Evolutionary conservation across 2,797 vertebrate species (phyloP), one percentile per base, ranked within the genome.

Genomic region (Monodelphis domestica): DNA sequence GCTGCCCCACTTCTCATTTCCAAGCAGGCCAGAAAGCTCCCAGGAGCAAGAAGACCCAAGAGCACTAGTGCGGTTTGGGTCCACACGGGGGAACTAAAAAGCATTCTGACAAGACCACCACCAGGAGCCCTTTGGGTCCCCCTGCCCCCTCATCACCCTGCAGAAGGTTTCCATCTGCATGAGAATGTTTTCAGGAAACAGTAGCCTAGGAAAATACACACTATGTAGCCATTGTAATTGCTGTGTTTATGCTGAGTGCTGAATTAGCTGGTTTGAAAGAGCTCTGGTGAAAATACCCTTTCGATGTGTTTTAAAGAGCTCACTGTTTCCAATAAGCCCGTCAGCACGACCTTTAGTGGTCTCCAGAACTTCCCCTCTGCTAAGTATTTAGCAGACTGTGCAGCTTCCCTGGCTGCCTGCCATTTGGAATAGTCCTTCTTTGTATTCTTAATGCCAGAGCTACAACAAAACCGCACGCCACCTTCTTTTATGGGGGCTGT

Each of bases 151-250:
- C 95, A 93, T 88, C 88, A 92, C 50, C 56, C 93, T 93, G 53
- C 63, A 45, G 96, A 95, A 97, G 57, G 92, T 93, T 97, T 97
- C 97, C 96, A 96, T 96, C 56, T 96, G 94, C 24, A 91, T 96
- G 52, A 84, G 30, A 92, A 96, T 92, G 54, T 90, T 95, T 95
- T 94, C 94, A 94, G 94, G 93, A 96, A 96, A 95, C 92, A 95
- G 96, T 95, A 95, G 97, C 96, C 95, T 96, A 97, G 93, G 92
- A 96, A 97, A 97, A 97, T 93, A 96, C 78, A 96, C 92, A 97
- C 95, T 59, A 92, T 91, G 90, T 54, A 97, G 56, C 92, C 95
- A 63, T 89, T 94, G 93, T 93, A 96, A 96, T 89, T 96, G 93
- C 91, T 70, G 52, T 95, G 94, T 96, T 97, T 95, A 97, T 93